phyloP scores from a whole-genome alignment of 2,113 vertebrate species.

The Grammomys surdaster region DNA sequence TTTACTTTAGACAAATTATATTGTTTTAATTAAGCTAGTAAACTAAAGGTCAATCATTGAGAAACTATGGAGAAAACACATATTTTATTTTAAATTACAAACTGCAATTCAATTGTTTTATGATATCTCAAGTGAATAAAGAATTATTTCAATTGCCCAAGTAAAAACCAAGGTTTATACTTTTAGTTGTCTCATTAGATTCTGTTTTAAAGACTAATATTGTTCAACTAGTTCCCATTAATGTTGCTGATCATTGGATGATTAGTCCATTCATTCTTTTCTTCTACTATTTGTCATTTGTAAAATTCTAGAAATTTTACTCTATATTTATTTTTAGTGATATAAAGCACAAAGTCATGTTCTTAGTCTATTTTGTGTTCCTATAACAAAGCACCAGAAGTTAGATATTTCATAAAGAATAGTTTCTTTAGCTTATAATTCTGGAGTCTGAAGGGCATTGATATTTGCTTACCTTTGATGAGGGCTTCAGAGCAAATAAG shows the following conservation, averaged over 20 bases:
- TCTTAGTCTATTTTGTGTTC: background rate
- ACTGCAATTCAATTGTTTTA: background rate
- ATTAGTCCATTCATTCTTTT: background rate
- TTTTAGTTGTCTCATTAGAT: background rate
- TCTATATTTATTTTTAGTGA: background rate
- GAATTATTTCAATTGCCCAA: background rate
- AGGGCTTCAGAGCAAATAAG: background rate
- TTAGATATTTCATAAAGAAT: background rate
- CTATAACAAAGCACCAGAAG: background rate
- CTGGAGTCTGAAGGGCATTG: background rate
- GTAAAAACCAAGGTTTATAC: background rate
- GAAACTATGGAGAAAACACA: background rate
- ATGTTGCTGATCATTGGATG: background rate
- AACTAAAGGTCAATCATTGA: background rate
- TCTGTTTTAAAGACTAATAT: background rate
- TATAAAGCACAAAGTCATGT: background rate
- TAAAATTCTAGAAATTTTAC: background rate
- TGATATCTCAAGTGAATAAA: background rate
- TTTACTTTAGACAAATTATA: background rate
- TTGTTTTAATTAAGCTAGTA: background rate
- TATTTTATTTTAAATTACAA: background rate
- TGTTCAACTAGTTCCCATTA: background rate
- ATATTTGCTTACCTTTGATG: background rate
- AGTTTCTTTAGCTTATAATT: background rate
- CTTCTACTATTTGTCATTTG: background rate